A percentile compares a stretch with the other conserved stretches of the same genome.
These are phyloP conservation scores for Agrochola litura DNA, from an alignment of 2,888 invertebrate genomes.

Conservation along the genomic window DNA sequence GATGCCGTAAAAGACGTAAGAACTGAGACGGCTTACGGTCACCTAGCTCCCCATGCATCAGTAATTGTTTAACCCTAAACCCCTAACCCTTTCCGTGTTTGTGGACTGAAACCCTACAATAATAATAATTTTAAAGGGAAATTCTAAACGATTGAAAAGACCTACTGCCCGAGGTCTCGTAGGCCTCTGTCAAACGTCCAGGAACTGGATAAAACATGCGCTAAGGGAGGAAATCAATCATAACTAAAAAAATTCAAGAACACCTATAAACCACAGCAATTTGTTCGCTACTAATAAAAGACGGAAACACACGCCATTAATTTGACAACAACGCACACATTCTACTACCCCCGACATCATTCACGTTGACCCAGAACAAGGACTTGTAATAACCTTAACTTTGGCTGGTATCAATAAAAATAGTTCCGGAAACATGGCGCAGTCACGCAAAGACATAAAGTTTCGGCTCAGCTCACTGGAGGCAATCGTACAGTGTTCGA, in stretches of 20 bases:
- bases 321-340: constrained; percentile 6
- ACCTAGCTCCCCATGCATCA: no score
- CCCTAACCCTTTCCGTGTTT: no score
- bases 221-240: not conserved
- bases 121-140: not conserved
- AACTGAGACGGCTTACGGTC: no score
- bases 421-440: constrained; percentile 27
- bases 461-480: constrained; percentile 17
- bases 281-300: not conserved
- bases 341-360: constrained; percentile 17
- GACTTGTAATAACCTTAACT: constrained; percentile 47
- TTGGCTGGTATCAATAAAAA: constrained; percentile 52
- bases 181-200: not conserved
- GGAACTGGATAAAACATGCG: no score
- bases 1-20: no score
- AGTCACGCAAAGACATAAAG: constrained; percentile 57
- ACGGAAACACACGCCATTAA: not conserved
- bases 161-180: no score
- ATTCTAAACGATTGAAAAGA: not conserved
- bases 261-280: not conserved
- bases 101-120: no score
- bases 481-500: constrained; percentile 1
- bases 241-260: not conserved
- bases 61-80: no score
- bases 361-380: constrained; percentile 25